Evolutionary conservation across 2,113 vertebrate genomes (phyloP).

Genomic region (Cepphus grylle): DNA sequence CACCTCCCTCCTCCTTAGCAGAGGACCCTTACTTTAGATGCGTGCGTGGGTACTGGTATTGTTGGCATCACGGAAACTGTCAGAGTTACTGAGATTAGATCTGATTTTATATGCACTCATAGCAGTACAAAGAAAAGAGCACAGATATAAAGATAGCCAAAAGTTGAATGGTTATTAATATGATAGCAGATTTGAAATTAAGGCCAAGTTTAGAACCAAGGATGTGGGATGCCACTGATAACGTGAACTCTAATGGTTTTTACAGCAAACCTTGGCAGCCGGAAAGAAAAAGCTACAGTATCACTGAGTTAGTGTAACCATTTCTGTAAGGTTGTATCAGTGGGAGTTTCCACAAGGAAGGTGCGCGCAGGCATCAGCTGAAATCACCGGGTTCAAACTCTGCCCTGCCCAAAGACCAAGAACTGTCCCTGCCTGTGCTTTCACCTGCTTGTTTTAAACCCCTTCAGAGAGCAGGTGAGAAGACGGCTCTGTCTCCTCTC

Average conservation of each 20-base stretch:
- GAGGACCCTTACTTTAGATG: neutral
- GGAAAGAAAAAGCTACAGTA: neutral
- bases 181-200: neutral
- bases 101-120: neutral
- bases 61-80: neutral
- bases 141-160: neutral
- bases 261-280: neutral
- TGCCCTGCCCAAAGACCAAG: neutral
- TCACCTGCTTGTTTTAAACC: neutral
- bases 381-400: neutral
- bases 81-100: neutral
- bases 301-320: neutral
- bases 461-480: neutral
- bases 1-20: neutral
- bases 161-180: neutral
- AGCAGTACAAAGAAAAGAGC: neutral
- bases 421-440: fast-evolving
- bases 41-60: neutral
- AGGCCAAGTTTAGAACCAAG: neutral
- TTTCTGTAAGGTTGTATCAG: neutral
- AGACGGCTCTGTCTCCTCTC: neutral
- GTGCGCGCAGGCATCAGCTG: neutral
- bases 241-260: neutral
- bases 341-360: neutral
- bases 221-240: fast-evolving